Evolutionary conservation across 2,888 invertebrate genomes (phyloP).

Genomic region (Sturmia bella): DNA sequence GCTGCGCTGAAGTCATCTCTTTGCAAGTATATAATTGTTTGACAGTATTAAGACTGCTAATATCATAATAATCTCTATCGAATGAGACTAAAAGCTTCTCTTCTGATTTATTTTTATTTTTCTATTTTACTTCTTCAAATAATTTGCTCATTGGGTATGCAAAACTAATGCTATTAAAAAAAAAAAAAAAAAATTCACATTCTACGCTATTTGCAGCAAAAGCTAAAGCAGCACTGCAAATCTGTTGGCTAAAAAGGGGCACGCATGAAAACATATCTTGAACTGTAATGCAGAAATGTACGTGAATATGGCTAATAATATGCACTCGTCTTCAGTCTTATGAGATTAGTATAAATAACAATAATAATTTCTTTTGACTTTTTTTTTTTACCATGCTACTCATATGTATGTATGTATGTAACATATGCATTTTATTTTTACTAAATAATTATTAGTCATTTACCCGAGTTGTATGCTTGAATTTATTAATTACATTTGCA

Average conservation of each 20-base stretch:
- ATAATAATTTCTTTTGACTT: slow-evolving; percentile 49
- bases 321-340: neutral
- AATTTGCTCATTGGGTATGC: slow-evolving; percentile 6
- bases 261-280: slow-evolving; percentile 55
- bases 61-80: too few species aligned
- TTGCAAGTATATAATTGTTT: too few species aligned
- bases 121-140: too few species aligned
- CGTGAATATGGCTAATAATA: slow-evolving; percentile 18
- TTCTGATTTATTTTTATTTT: too few species aligned
- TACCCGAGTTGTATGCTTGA: slow-evolving; percentile 52
- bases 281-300: slow-evolving; percentile 17
- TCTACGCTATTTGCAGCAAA: slow-evolving; percentile 26
- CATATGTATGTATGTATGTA: neutral
- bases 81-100: too few species aligned
- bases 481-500: slow-evolving; percentile 66
- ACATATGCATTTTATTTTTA: neutral
- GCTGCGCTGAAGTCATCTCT: too few species aligned
- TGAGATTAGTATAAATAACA: slow-evolving; percentile 25
- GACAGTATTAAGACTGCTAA: too few species aligned
- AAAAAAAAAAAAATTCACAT: slow-evolving; percentile 15
- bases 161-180: slow-evolving; percentile 13
- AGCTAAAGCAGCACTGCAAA: slow-evolving; percentile 39
- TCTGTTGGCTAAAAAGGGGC: slow-evolving; percentile 58
- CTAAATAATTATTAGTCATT: slow-evolving; percentile 46
- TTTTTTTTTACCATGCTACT: slow-evolving; percentile 3